Evolutionary conservation across 2,113 vertebrate species (phyloP).

Genomic region (Gymnogyps californianus): DNA sequence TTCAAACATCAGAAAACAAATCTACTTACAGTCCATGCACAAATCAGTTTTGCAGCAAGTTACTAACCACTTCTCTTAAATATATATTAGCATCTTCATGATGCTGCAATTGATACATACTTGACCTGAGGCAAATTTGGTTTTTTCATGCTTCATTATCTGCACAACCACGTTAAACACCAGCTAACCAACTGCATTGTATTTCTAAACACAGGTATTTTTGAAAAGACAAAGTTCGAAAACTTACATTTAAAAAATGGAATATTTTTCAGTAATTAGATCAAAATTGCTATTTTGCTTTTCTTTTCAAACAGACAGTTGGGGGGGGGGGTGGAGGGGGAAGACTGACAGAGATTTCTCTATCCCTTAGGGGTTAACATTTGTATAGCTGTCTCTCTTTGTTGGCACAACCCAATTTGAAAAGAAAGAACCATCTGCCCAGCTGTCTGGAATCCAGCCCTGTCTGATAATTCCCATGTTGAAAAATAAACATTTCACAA

Average conservation of each 20-base stretch:
- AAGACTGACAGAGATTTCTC: background rate
- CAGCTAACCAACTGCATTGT: background rate
- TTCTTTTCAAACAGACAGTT: background rate
- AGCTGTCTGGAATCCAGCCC: conserved; percentile 55
- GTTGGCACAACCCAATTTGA: conserved; percentile 57
- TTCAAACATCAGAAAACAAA: background rate
- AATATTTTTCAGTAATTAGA: background rate
- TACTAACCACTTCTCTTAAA: background rate
- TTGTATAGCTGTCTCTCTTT: conserved; percentile 57
- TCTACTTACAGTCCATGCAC: background rate
- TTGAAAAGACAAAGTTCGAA: background rate
- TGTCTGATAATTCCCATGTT: conserved; percentile 32
- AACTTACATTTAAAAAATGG: background rate
- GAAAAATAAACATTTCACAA: conserved; percentile 41
- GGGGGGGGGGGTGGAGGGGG: background rate
- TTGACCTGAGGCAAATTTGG: background rate
- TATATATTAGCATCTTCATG: background rate
- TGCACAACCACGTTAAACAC: background rate
- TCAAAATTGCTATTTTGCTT: background rate
- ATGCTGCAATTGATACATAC: background rate
- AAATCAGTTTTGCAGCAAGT: background rate
- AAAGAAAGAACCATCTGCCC: conserved; percentile 70
- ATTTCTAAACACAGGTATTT: background rate
- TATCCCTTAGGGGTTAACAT: conserved; percentile 54
- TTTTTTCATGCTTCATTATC: conserved; percentile 10